Conservation (phyloP, 2,797 vertebrate species). For the Myotis planiceps region DNA sequence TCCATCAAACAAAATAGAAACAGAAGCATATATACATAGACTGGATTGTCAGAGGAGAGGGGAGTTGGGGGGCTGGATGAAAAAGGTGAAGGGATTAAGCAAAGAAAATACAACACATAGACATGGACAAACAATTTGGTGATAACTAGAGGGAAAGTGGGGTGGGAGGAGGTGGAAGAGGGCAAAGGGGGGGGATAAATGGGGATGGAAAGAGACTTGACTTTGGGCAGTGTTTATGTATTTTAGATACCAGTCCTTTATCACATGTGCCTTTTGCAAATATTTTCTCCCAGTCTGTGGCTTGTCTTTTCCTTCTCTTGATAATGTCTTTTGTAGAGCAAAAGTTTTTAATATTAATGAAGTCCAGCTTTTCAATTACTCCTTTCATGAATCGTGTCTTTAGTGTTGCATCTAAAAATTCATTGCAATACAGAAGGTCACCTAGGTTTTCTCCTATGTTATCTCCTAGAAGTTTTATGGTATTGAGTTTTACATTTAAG, state of each 20-base stretch:
- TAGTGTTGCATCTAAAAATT: not conserved
- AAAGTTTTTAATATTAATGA: not conserved
- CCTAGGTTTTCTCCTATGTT: not conserved
- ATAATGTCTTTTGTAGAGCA: not conserved
- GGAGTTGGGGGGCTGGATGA: not conserved
- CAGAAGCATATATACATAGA: not conserved
- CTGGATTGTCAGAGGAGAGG: not conserved
- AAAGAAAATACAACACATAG: not conserved
- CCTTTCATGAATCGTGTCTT: not conserved
- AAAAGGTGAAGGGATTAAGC: not conserved
- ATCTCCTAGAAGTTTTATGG: not conserved
- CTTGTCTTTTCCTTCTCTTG: not conserved
- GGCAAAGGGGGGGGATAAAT: not conserved
- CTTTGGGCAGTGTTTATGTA: not conserved
- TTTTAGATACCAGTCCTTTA: not conserved
- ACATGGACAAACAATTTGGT: not conserved
- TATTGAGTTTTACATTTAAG: not conserved
- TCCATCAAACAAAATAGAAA: not conserved
- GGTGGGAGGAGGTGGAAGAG: not conserved
- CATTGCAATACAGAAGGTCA: not conserved
- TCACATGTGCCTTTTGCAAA: not conserved
- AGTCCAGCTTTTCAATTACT: not conserved
- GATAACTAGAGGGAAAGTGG: not conserved
- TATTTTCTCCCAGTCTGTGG: not conserved
- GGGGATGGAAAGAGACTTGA: not conserved